Percentiles rank a stretch among this genome's conserved stretches.
These are phyloP conservation scores for Tipula vernalis DNA, from an alignment of 2,888 invertebrate species.

Conservation along the genomic window DNA sequence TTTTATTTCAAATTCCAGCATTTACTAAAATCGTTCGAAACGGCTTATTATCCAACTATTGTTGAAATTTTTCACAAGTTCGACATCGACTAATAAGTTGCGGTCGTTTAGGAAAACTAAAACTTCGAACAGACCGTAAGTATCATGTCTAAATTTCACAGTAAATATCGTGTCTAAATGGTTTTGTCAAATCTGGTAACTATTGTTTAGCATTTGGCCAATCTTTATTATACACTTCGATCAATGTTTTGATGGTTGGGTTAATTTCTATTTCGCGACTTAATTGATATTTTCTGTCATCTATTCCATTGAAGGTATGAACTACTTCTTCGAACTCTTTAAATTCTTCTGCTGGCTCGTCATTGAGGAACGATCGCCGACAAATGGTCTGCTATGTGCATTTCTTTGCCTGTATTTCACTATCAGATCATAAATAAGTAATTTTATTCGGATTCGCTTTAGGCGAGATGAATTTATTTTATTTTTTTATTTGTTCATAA, in stretches of 20 bases:
- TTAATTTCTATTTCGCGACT: not conserved
- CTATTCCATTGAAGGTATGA: slow-evolving; percentile 10
- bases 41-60: not conserved
- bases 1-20: not conserved
- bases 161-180: not conserved
- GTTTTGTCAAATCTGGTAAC: not conserved
- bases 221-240: not conserved
- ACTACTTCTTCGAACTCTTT: slow-evolving; percentile 13
- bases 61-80: too few relatives aligned
- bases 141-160: too few relatives aligned
- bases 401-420: too few relatives aligned
- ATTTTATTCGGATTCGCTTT: not conserved
- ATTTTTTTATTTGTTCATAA: slow-evolving; percentile 18
- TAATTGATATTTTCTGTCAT: not conserved
- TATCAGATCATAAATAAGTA: too few relatives aligned
- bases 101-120: not conserved
- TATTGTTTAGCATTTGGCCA: not conserved
- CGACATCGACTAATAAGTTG: too few relatives aligned
- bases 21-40: not conserved
- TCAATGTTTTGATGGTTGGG: not conserved
- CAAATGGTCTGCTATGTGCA: slow-evolving; percentile 12
- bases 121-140: too few relatives aligned
- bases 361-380: slow-evolving; percentile 14
- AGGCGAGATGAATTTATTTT: slow-evolving; percentile 17
- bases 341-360: slow-evolving; percentile 7